Evolutionary conservation across 2,797 vertebrate species (phyloP), one percentile per base, ranked within the genome.

Genomic region (Platyrinchus mystaceus): DNA sequence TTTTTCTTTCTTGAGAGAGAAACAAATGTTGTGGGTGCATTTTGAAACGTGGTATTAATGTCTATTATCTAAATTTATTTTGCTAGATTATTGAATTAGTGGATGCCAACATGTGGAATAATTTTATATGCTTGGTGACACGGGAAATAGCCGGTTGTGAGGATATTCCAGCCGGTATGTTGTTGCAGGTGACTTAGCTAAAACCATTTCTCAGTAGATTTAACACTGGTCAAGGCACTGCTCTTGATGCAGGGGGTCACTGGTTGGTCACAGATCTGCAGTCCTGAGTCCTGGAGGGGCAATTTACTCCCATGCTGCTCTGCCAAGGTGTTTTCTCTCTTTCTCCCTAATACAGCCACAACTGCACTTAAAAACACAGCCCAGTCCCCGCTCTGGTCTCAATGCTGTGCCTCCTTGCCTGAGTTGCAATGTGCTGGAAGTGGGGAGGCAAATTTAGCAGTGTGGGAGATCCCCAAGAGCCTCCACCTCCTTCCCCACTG

Each of bases 11-110:
- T 64, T 84, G 85, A 84, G 79, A 96, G 80, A 94, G 91, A 97
- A 89, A 96, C 81, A 96, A 96, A 97, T 96, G 94, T 96, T 96
- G 93, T 52, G 95, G 86, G 82, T 23, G 7, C 96, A 90, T 96
- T 97, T 97, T 84, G 96, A 96, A 94, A 91, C 62, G 84, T 27
- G 64, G 94, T 85, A 96, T 97, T 97, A 97, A 96, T 95, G 95
- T 89, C 96, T 96, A 94, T 97, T 97, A 96, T 77, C 90, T 95
- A 92, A 97, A 97, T 97, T 97, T 97, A 96, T 97, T 96, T 94
- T 96, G 95, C 95, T 47, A 82, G 94, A 94, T 96, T 96, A 97
- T 96, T 97, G 97, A 97, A 97, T 97, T 96, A 97, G 95, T 69
- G 87, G 84, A 96, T 96, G 94, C 88, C 84, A 94, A 88, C 89